A percentile compares a stretch with the other conserved stretches of the same genome.
Evolutionary conservation across 2,888 invertebrate species (phyloP).

Genomic region (Apantesis nais): DNA sequence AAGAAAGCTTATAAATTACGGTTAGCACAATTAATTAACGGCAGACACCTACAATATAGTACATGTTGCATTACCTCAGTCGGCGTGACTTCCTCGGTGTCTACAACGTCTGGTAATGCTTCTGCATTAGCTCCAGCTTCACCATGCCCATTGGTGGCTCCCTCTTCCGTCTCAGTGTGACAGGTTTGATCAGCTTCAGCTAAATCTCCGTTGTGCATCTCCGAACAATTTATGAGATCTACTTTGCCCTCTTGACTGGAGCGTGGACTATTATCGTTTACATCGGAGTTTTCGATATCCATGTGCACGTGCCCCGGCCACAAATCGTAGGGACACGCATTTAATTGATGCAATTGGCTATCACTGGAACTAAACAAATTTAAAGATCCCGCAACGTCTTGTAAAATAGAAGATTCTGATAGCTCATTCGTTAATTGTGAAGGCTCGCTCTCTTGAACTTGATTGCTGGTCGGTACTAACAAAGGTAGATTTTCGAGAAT

Average conservation of each 20-base stretch:
- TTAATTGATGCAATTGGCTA: constrained; percentile 70
- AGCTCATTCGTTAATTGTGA: constrained; percentile 59
- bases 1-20: constrained; percentile 48
- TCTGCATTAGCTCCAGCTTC: constrained; percentile 63
- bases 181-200: constrained; percentile 93
- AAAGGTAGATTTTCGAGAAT: constrained; percentile 73
- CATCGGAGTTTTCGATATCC: constrained; percentile 66
- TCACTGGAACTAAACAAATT: constrained; percentile 75
- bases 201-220: constrained; percentile 89
- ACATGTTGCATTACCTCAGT: constrained; percentile 83
- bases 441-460: constrained; percentile 55
- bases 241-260: constrained; percentile 77
- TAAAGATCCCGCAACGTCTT: constrained; percentile 80
- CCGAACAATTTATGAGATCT: constrained; percentile 78
- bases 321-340: constrained; percentile 74
- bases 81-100: constrained; percentile 81
- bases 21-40: constrained; percentile 74
- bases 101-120: constrained; percentile 78
- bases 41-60: constrained; percentile 80
- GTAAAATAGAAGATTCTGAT: constrained; percentile 70
- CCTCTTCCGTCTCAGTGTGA: constrained; percentile 65
- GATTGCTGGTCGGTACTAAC: constrained; percentile 53
- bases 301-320: constrained; percentile 76
- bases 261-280: constrained; percentile 65
- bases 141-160: constrained; percentile 47